Percentiles rank a stretch among this genome's conserved stretches.
Conservation (phyloP, 2,888 invertebrate genomes). For the Eilema sororculum region DNA sequence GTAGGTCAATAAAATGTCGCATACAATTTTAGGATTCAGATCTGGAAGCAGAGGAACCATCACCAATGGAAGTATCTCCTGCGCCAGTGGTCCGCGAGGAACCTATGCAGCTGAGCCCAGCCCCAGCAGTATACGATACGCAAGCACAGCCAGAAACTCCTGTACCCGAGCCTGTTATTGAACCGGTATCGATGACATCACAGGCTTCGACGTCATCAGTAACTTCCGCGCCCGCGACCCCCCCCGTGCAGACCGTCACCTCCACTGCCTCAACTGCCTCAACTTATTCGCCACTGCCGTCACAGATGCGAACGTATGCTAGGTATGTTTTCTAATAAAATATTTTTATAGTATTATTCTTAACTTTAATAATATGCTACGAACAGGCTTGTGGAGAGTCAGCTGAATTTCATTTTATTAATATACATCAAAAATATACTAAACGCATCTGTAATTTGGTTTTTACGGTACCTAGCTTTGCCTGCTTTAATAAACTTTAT, state of each 20-base stretch:
- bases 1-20: background rate
- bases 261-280: conserved; percentile 19
- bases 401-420: background rate
- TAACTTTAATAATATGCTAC: background rate
- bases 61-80: conserved; percentile 53
- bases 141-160: conserved; percentile 9
- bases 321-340: conserved; percentile 11
- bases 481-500: background rate
- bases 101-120: conserved; percentile 19
- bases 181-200: background rate
- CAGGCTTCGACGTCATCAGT: conserved; percentile 33
- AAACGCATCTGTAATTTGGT: background rate
- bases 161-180: background rate
- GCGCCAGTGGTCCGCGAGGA: conserved; percentile 28
- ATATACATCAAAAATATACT: background rate
- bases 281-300: conserved; percentile 29
- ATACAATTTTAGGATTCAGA: conserved; percentile 18
- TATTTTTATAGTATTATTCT: background rate
- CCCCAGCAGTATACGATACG: background rate
- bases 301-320: conserved; percentile 28
- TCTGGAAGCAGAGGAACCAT: conserved; percentile 19
- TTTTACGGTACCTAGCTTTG: conserved; percentile 5
- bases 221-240: background rate
- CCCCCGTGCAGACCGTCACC: conserved; percentile 25
- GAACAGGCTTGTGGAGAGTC: background rate